phyloP scores from a whole-genome alignment of 2,888 invertebrate species.

The Napeogenes inachia region DNA sequence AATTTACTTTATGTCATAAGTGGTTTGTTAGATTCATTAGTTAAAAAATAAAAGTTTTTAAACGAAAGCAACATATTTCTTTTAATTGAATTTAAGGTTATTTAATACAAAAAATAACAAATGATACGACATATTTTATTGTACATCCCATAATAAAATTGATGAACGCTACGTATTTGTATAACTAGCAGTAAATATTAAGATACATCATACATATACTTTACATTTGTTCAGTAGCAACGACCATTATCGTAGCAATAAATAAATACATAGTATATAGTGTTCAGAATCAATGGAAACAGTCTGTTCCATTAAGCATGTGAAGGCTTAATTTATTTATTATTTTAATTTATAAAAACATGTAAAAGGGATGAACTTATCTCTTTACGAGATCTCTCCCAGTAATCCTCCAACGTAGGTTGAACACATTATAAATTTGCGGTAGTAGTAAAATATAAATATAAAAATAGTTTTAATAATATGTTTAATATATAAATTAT shows the following conservation, averaged over 20 bases:
- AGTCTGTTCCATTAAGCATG: constrained; percentile 1
- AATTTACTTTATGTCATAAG: not conserved
- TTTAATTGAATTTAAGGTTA: not conserved
- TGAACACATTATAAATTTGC: no score
- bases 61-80: not conserved
- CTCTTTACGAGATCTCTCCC: no score
- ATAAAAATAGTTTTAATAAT: no score
- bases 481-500: no score
- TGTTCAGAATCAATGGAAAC: constrained; percentile 7
- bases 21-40: not conserved
- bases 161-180: constrained; percentile 38
- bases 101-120: no score
- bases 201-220: constrained; percentile 22
- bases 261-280: constrained; percentile 6
- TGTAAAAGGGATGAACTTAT: no score
- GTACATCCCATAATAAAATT: constrained; percentile 42
- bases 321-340: no score
- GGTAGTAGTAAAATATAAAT: no score
- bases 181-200: constrained; percentile 30
- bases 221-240: constrained; percentile 21
- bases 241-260: constrained; percentile 8
- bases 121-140: constrained; percentile 32
- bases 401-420: no score
- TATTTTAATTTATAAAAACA: no score
- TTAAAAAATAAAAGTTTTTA: not conserved